These are phyloP conservation scores for Cairina moschata DNA, from an alignment of 2,113 vertebrate genomes.

Conservation along the genomic window DNA sequence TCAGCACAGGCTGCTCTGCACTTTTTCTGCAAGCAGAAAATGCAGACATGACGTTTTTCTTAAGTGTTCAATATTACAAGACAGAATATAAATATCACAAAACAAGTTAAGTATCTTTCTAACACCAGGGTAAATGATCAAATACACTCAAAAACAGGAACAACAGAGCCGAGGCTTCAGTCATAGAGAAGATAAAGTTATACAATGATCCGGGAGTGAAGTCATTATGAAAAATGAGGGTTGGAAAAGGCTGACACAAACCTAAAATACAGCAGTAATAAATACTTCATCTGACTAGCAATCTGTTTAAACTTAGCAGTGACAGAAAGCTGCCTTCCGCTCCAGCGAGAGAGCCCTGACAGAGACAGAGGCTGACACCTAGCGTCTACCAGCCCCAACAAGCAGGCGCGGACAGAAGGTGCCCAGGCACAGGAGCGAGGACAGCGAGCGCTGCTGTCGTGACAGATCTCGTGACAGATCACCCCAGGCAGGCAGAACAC, in stretches of 20 bases:
- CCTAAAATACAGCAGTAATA: constrained; percentile 78
- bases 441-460: not conserved
- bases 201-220: constrained; percentile 69
- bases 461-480: constrained; percentile 16
- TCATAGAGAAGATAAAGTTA: constrained; percentile 73
- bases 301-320: constrained; percentile 73
- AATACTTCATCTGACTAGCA: constrained; percentile 75
- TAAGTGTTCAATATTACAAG: constrained; percentile 68
- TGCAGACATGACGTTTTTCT: constrained; percentile 69
- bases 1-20: constrained; percentile 56
- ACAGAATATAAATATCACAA: constrained; percentile 74
- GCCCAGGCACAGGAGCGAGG: not conserved
- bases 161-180: constrained; percentile 65
- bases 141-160: constrained; percentile 72
- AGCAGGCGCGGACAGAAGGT: not conserved
- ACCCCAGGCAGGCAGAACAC: not conserved
- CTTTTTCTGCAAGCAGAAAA: constrained; percentile 64
- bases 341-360: not conserved
- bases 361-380: constrained; percentile 76
- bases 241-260: constrained; percentile 75
- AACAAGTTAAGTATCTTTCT: constrained; percentile 73
- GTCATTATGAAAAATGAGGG: constrained; percentile 75
- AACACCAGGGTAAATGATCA: constrained; percentile 73
- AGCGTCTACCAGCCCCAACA: constrained; percentile 56
- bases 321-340: constrained; percentile 67